phyloP scores from a whole-genome alignment of 2,888 invertebrate species.

The Bruchidius siliquastri region DNA sequence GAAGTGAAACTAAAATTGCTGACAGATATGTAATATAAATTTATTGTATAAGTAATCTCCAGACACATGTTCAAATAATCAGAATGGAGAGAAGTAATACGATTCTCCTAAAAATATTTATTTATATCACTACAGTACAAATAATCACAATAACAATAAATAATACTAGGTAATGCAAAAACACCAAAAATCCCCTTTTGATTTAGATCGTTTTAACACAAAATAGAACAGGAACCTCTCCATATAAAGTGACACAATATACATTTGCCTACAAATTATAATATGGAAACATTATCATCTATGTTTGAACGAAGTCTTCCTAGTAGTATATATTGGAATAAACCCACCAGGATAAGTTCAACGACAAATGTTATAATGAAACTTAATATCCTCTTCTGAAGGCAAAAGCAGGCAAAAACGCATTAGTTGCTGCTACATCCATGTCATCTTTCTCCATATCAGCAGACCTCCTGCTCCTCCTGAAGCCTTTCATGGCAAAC shows the following conservation, averaged over 20 bases:
- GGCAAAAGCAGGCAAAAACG: constrained; percentile 8
- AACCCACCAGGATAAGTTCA: not conserved
- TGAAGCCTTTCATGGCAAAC: constrained; percentile 13
- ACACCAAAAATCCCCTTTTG: not conserved
- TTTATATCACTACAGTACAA: not conserved
- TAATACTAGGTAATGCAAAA: not conserved
- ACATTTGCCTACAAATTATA: not conserved
- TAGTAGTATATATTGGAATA: not conserved
- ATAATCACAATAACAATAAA: not conserved
- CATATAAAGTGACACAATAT: not conserved
- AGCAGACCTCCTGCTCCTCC: constrained; percentile 10
- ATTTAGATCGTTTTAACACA: not conserved
- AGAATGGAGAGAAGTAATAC: not conserved
- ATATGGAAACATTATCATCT: not conserved
- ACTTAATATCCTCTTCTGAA: constrained; percentile 4
- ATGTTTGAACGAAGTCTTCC: not conserved
- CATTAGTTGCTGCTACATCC: constrained; percentile 9
- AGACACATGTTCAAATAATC: not conserved
- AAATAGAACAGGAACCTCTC: not conserved
- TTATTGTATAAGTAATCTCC: no score
- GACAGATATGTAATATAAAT: no score
- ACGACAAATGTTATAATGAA: not conserved
- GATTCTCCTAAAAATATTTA: not conserved
- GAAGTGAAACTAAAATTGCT: no score
- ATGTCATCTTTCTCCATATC: constrained; percentile 9